Evolutionary conservation across 2,113 vertebrate species (phyloP).

Genomic region (Tretioscincus oriximinensis): DNA sequence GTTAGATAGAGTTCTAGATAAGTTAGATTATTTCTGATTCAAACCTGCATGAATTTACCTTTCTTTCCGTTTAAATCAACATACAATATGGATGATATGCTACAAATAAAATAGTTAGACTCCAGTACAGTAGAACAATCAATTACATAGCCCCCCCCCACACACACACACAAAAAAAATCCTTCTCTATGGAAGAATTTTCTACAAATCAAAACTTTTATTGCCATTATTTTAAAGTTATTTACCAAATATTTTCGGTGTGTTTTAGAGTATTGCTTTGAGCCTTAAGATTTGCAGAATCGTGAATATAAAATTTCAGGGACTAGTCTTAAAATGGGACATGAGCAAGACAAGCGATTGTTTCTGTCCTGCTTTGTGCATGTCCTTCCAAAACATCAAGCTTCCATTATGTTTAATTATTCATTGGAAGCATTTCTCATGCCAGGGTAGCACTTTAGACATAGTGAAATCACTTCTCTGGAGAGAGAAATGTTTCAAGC

Average conservation of each 20-base stretch:
- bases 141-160: too few species aligned
- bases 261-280: slow-evolving; percentile 1
- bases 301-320: background rate
- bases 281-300: slow-evolving; percentile 27
- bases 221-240: too few species aligned
- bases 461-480: slow-evolving; percentile 54
- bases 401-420: slow-evolving; percentile 71
- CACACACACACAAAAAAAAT: too few species aligned
- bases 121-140: background rate
- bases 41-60: background rate
- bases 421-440: slow-evolving; percentile 65
- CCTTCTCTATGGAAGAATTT: background rate
- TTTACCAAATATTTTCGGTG: background rate
- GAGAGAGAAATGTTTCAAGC: slow-evolving; percentile 55
- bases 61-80: background rate
- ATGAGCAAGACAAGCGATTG: slow-evolving; percentile 22
- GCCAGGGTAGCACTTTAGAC: slow-evolving; percentile 60
- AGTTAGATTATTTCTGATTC: too few species aligned
- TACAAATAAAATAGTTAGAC: too few species aligned
- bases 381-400: slow-evolving; percentile 60
- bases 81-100: background rate
- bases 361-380: slow-evolving; percentile 39
- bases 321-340: slow-evolving; percentile 15
- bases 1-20: background rate
- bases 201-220: background rate